These are phyloP conservation scores for Dendronephthya gigantea DNA, from an alignment of 64 coral and sea anemone species.

Conservation along the genomic window DNA sequence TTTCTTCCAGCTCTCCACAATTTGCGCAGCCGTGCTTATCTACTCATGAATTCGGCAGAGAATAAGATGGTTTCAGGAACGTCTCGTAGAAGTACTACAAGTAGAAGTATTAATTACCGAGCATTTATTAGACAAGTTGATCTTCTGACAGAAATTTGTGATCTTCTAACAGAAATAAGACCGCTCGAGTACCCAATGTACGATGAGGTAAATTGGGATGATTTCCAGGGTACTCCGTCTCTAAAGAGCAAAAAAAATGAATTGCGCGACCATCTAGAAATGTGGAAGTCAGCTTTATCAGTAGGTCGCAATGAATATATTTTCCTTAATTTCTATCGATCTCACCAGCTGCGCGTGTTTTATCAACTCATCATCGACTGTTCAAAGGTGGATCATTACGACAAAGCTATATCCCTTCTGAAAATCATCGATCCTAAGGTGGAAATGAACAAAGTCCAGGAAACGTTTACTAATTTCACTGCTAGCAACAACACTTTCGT, in stretches of 20 bases:
- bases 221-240: slow-evolving; percentile 1
- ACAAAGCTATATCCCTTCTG: slow-evolving; percentile 19
- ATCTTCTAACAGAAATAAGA: slow-evolving; percentile 5
- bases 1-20: slow-evolving; percentile 41
- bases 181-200: slow-evolving; percentile 22
- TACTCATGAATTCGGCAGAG: slow-evolving; percentile 28
- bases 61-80: background rate
- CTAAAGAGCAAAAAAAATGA: background rate
- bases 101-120: background rate
- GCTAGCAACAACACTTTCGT: too few species aligned
- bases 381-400: background rate
- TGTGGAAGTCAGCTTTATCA: slow-evolving; percentile 33
- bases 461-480: background rate
- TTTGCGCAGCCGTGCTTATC: slow-evolving; percentile 66
- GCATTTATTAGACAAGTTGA: slow-evolving; percentile 41
- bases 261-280: background rate
- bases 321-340: slow-evolving; percentile 68
- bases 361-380: slow-evolving; percentile 19
- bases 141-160: slow-evolving; percentile 42
- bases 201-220: background rate
- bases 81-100: background rate
- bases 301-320: slow-evolving; percentile 35
- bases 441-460: background rate
- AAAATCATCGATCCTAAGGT: slow-evolving; percentile 12
- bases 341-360: slow-evolving; percentile 48